Evolutionary conservation across 2,888 invertebrate species (phyloP), one percentile per base, ranked within the genome.

Genomic region (Atethmia centrago): DNA sequence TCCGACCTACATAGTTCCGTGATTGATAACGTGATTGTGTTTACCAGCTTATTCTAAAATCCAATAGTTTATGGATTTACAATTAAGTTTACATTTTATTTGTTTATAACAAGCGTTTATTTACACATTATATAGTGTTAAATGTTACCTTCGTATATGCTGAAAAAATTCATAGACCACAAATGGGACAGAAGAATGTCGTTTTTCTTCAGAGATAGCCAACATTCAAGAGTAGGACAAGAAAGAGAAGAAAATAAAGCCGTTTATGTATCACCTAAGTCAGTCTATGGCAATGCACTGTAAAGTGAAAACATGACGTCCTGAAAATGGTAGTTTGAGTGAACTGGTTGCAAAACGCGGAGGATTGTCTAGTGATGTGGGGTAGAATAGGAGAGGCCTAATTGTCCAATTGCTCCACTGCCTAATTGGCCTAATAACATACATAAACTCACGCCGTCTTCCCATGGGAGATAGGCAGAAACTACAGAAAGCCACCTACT

Each of bases 1-100:
- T 69, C 21, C 64, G 69, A 70, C 71, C 61, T 36, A 64, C 31
- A 78, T 66, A 74, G n/a, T 63, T 79, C 31, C 25, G 28, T 49
- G 49, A 53, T 71, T 58, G 36, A 64, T 58, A 51, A 61, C n/a
- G 10, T 66, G n/a, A 31, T 36, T 55, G 5, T 25, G 25, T 42
- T 61, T 28, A 59, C 42, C 28, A 25, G 25, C 25, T 59, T 40
- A 51, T 42, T 49, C 19, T 51, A 40, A 59, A 71, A 71, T 36
- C 14, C 14, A 61, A 53, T 31, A 45, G 1, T 21, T 21, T 49
- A 62, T 62, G 2, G 4, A 25, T 64, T 63, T 21, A 36, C 25
- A 36, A 47, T 49, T 66, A n/a, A 53, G n/a, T 36, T 63, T 45
- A 28, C 9, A 16, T 51, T 36, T 21, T 1, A 16, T 49, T 25